Evolutionary conservation across 53 echinoderm and acorn worm genomes (phyloP), one percentile per base, ranked within the genome.

Genomic region (Arbacia lixula): DNA sequence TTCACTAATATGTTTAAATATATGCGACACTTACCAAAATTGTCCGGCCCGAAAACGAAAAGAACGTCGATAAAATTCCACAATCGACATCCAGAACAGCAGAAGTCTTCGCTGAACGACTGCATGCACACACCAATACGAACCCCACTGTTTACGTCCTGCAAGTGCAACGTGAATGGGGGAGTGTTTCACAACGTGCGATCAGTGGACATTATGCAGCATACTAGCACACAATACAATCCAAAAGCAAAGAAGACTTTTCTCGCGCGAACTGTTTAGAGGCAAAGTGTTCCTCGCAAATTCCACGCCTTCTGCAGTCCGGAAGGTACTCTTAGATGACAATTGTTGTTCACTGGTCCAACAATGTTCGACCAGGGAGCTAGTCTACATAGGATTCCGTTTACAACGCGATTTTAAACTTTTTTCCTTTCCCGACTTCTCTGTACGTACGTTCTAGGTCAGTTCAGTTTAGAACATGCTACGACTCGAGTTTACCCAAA

Each of bases 401-500:
- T 34, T 29, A 74, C 50, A 74, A 30, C 74, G 49, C 53, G 52
- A 30, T 52, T 53, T 74, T 53, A 74, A 74, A 74, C 51, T 74
- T 74, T 74, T 74, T 52, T 34, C 74, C 3, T 26, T 52, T n/a
- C n/a, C n/a, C n/a, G 74, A 53, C 34, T 34, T 50, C 53, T 28
- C 25, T 74, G 41, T 49, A 43, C 16, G 50, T 49, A 53, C 32
- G 53, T 74, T 74, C 74, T 74, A 74, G 74, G 74, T 74, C 74
- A 74, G 53, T 74, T 33, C 53, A 53, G 74, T 74, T 74, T 74
- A 51, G 34, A 74, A 74, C 74, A 74, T 72, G 72, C 72, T n/a
- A n/a, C n/a, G n/a, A n/a, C n/a, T 74, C 53, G 51, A 53, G 74
- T n/a, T n/a, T n/a, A n/a, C 74, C 30, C 74, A 34, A 53, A 74